phyloP scores from a whole-genome alignment of 2,888 invertebrate species.

The Sinhomidia bicolor region DNA sequence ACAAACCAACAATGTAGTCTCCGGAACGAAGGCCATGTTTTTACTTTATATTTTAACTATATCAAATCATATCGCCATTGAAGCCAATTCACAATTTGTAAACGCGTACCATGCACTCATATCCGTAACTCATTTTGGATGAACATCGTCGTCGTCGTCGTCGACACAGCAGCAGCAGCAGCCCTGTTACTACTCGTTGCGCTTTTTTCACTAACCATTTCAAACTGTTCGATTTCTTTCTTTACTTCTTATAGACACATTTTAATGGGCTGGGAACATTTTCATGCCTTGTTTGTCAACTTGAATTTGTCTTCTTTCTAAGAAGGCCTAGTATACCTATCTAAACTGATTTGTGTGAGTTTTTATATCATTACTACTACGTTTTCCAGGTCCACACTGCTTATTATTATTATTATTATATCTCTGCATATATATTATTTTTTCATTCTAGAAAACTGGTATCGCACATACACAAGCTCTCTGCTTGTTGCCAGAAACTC shows the following conservation, averaged over 20 bases:
- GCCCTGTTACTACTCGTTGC: too few species aligned
- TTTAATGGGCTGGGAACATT: constrained; percentile 38
- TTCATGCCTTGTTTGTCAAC: constrained; percentile 66
- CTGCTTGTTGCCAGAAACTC: not conserved
- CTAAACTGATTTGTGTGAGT: not conserved
- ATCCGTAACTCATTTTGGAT: not conserved
- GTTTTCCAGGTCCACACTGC: too few species aligned
- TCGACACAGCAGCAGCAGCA: too few species aligned
- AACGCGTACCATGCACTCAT: constrained; percentile 11
- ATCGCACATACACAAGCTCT: not conserved
- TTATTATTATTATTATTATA: too few species aligned
- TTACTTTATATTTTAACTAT: constrained; percentile 18
- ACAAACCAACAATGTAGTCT: constrained; percentile 17
- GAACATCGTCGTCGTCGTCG: too few species aligned
- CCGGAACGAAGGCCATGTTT: constrained; percentile 41
- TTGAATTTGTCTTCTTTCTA: constrained; percentile 24
- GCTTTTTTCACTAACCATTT: not conserved
- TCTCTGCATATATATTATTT: too few species aligned
- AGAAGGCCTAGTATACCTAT: not conserved
- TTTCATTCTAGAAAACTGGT: not conserved
- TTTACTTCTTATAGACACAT: not conserved
- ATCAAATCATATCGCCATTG: constrained; percentile 36
- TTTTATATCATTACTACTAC: not conserved
- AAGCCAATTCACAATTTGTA: constrained; percentile 40
- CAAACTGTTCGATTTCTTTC: not conserved